Evolutionary conservation across 2,113 vertebrate genomes (phyloP).

Genomic region (Litocranius walleri): DNA sequence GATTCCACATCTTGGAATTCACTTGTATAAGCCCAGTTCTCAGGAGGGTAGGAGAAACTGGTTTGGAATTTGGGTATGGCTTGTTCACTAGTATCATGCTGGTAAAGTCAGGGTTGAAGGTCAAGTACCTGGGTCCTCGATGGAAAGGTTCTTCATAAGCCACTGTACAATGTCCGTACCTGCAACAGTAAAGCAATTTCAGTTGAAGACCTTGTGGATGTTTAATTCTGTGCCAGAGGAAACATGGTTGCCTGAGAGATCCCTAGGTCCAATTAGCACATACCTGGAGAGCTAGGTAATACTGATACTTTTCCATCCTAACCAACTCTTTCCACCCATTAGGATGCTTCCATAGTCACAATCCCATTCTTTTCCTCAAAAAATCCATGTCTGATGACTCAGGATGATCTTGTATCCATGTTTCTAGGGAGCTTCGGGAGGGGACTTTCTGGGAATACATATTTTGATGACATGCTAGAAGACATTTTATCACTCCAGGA

Average conservation of each 20-base stretch:
- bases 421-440: not conserved
- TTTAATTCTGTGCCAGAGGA: not conserved
- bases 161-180: conserved; percentile 95
- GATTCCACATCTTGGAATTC: not conserved
- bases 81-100: not conserved
- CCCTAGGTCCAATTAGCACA: not conserved
- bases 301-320: not conserved
- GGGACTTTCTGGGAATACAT: not conserved
- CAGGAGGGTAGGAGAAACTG: not conserved
- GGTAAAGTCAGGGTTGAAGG: not conserved
- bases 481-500: not conserved
- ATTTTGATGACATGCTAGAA: not conserved
- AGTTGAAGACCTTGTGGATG: not conserved
- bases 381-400: not conserved
- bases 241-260: not conserved
- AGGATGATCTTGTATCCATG: not conserved
- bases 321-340: not conserved
- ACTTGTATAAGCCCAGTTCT: not conserved
- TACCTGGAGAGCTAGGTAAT: not conserved
- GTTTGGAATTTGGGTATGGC: not conserved
- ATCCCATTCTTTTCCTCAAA: not conserved
- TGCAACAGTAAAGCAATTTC: conserved; percentile 75
- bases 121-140: conserved; percentile 92
- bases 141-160: conserved; percentile 94
- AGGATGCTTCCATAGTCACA: not conserved